These are phyloP conservation scores for Zosterops hypoxanthus DNA, from an alignment of 2,113 vertebrate species.

Conservation along the genomic window DNA sequence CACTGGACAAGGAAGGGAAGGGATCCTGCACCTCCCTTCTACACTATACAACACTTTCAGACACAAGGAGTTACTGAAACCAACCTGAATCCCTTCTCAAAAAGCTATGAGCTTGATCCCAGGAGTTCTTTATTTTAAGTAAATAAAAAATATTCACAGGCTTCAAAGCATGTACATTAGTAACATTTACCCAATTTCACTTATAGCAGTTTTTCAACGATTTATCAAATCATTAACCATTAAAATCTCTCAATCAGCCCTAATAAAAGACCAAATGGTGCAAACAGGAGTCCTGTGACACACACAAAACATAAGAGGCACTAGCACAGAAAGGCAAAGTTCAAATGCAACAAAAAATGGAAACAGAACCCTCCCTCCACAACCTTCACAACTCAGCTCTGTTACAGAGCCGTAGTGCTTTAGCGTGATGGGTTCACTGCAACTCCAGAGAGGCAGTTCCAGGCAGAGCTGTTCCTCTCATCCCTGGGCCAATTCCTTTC, in stretches of 20 bases:
- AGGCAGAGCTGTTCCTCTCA: neutral
- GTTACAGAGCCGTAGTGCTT: neutral
- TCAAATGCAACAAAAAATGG: neutral
- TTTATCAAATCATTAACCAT: neutral
- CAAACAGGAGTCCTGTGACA: neutral
- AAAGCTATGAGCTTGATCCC: neutral
- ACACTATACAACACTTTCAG: too few relatives aligned
- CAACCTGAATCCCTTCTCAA: neutral
- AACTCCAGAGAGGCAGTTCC: fast-evolving
- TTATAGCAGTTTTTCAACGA: neutral
- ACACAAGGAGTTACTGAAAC: neutral
- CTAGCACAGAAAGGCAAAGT: neutral
- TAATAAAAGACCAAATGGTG: neutral
- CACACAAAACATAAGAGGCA: neutral
- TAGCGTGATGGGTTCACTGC: neutral
- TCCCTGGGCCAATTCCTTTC: neutral
- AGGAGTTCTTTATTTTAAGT: neutral
- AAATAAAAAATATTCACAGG: neutral
- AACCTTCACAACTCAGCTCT: neutral
- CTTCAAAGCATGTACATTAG: neutral
- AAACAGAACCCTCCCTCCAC: neutral
- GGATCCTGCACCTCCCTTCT: neutral
- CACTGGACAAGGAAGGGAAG: neutral
- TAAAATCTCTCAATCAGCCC: neutral
- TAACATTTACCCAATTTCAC: neutral